Conservation (phyloP, 2,888 invertebrate species). For the Leptopilina drosophilae region DNA sequence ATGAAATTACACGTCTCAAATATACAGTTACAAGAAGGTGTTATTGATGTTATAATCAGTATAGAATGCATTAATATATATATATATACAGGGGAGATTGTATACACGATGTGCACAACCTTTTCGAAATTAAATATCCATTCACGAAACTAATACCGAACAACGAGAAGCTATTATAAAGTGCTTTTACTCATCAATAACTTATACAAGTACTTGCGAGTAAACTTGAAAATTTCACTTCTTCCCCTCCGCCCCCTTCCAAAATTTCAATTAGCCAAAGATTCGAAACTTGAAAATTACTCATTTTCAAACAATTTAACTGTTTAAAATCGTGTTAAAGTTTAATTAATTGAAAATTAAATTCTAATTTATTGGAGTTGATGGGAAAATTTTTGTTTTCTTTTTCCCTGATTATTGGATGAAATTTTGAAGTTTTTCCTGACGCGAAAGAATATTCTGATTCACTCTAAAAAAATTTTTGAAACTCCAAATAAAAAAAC, state of each 20-base stretch:
- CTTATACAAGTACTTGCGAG: neutral
- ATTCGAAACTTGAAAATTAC: neutral
- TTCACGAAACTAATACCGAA: neutral
- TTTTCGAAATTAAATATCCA: conserved; percentile 10
- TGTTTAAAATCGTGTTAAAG: no score
- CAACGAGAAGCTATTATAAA: conserved; percentile 7
- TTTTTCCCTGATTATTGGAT: no score
- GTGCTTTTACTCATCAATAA: neutral
- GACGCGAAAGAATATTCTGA: no score
- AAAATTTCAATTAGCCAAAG: neutral
- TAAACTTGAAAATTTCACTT: neutral
- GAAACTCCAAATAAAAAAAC: no score
- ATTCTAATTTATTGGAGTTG: no score
- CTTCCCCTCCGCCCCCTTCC: neutral
- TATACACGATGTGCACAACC: neutral
- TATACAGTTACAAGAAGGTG: neutral
- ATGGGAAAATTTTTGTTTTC: no score
- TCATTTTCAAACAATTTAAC: no score
- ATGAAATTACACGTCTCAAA: conserved; percentile 59
- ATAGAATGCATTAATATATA: neutral
- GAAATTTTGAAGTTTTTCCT: no score
- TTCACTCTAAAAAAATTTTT: no score
- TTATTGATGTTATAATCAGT: conserved; percentile 54
- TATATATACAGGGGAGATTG: neutral
- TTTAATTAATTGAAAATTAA: no score